Conservation (phyloP, 2,113 vertebrate genomes). For the Gopherus evgoodei region DNA sequence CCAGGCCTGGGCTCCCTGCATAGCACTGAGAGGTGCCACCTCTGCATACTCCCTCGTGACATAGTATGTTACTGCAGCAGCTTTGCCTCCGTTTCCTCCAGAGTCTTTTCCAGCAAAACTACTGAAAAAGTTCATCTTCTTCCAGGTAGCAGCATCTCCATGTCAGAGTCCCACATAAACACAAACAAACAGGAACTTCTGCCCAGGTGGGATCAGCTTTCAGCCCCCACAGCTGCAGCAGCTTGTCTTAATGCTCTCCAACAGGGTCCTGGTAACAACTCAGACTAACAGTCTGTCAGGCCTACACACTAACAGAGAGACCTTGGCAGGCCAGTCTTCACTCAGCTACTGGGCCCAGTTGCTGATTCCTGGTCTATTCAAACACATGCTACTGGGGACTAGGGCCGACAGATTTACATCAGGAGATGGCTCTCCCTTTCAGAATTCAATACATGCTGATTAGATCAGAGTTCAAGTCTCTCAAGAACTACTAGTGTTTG, state of each 20-base stretch:
- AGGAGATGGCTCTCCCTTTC: neutral
- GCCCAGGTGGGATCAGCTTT: neutral
- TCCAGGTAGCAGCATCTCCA: neutral
- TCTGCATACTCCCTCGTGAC: neutral
- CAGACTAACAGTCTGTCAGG: neutral
- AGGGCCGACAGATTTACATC: neutral
- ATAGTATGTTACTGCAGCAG: neutral
- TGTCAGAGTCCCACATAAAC: neutral
- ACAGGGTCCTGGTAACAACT: neutral
- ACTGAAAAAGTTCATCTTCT: neutral
- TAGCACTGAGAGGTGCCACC: neutral
- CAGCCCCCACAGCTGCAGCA: neutral
- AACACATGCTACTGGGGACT: neutral
- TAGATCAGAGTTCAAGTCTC: neutral
- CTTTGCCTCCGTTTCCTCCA: neutral
- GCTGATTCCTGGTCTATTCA: neutral
- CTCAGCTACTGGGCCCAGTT: neutral
- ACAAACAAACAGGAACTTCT: neutral
- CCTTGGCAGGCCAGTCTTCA: neutral
- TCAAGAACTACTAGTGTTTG: neutral
- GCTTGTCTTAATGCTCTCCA: neutral
- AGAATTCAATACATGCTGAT: neutral
- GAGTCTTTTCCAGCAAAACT: neutral
- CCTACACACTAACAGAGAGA: neutral
- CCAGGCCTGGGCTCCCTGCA: neutral